Conservation (phyloP, 2,113 vertebrate species). For the Xiphorhynchus elegans region DNA sequence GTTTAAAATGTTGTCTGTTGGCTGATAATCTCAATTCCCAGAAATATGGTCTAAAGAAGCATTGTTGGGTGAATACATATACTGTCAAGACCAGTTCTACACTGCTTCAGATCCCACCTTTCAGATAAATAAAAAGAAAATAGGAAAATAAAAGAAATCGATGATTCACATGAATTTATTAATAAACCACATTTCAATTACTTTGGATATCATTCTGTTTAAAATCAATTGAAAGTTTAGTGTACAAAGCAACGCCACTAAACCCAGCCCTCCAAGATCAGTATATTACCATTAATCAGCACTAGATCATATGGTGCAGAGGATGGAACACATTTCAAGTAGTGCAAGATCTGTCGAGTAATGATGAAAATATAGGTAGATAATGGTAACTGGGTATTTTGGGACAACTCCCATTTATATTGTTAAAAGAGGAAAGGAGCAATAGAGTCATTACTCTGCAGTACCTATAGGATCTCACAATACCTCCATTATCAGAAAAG, state of each 20-base stretch:
- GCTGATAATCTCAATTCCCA: not conserved
- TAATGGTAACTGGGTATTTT: not conserved
- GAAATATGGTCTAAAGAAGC: not conserved
- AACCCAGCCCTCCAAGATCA: not conserved
- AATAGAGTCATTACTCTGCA: not conserved
- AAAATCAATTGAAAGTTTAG: constrained; percentile 31
- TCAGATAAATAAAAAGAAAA: not conserved
- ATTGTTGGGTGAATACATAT: not conserved
- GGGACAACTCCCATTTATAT: not conserved
- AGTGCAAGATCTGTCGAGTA: not conserved
- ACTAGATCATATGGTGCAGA: not conserved
- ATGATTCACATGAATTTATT: not conserved
- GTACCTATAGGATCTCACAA: not conserved
- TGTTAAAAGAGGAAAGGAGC: not conserved
- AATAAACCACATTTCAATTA: constrained; percentile 9
- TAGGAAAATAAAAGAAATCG: not conserved
- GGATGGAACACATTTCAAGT: not conserved
- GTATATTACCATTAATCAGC: not conserved
- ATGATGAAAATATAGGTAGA: not conserved
- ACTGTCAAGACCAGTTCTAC: not conserved
- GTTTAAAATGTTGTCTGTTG: not conserved
- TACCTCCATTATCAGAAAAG: not conserved
- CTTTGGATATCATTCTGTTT: not conserved
- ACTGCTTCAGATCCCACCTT: not conserved
- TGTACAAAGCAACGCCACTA: not conserved